A percentile compares a stretch with the other conserved stretches of the same genome.
These are phyloP conservation scores for Strix occidentalis DNA, from an alignment of 2,797 vertebrate species.

Conservation along the genomic window DNA sequence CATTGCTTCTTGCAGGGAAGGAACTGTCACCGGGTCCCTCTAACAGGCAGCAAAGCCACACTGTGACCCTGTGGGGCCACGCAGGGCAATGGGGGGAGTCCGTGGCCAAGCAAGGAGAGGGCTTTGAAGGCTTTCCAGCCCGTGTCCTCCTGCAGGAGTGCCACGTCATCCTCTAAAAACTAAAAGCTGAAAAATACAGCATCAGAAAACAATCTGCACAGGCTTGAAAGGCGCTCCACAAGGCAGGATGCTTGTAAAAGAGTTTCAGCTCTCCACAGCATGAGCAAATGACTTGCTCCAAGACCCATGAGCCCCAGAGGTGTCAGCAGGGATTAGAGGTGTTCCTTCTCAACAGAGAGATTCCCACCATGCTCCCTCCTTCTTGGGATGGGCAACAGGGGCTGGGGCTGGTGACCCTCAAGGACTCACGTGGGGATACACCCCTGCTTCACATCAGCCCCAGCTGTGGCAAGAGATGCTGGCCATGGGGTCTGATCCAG, in stretches of 20 bases:
- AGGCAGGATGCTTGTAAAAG: neutral
- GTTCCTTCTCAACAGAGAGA: neutral
- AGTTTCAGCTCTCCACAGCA: neutral
- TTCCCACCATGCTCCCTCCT: neutral
- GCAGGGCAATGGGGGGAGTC: fast-evolving
- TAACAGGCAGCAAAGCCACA: neutral
- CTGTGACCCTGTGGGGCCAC: neutral
- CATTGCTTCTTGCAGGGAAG: neutral
- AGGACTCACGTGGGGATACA: neutral
- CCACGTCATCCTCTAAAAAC: neutral
- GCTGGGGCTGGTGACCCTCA: neutral
- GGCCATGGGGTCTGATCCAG: neutral
- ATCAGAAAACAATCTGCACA: neutral
- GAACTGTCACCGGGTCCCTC: neutral
- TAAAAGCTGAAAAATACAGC: neutral
- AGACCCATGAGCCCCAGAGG: neutral
- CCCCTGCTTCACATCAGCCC: neutral
- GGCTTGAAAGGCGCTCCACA: neutral
- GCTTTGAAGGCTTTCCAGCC: neutral
- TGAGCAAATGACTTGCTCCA: neutral
- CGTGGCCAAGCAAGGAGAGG: neutral
- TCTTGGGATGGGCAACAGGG: neutral
- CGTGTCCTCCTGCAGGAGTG: neutral
- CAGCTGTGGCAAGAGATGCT: neutral
- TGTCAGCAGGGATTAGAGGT: neutral